Base-by-base conservation (phyloP, 2,888 invertebrate species). In the Zygaena filipendulae region DNA sequence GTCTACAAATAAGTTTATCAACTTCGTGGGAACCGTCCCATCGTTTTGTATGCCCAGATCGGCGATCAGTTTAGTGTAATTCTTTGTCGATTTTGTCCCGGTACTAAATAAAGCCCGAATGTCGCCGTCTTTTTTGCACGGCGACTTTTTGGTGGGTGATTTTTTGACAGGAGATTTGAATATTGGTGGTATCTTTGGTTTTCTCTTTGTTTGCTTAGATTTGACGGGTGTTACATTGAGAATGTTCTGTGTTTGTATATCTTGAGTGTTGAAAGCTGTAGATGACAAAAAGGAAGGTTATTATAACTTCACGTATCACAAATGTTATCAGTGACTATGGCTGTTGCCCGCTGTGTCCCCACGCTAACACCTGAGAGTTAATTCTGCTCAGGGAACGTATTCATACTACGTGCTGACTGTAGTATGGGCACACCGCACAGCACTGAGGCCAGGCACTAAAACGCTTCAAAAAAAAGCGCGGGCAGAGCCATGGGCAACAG, bases 61-160 rank as follows among this genome's bases (percentile, higher is more conserved):
- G 34, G 59, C 68, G 9, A 74, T 60, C 16, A 68, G 43, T 52
- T 75, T 77, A 2, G 72, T 75, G 27, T 81, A 68, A 46, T 57
- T 81, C 34, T 71, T 66, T 8, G 70, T 74, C n/a, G 71, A 70
- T 49, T 70, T 80, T 0, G 70, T 75, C 1, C 59, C 59, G 6
- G 70, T 67, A 35, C 70, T 67, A 25, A 85, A 84, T 35, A 85
- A 61, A 25, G 77, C 74, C 49, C 84, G 60, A 14, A 85, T 84
- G 33, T 85, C 84, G 1, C 80, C 71, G 48, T 82, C 52, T 59
- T 60, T 69, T 54, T 72, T 69, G 3, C 36, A 47, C 1, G 64
- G 66, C 7, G 71, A 62, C 44, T 69, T 74, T 3, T 33, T 11
- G 11, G 36, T 8, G 1, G 44, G 6, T 3, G 32, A 11, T 42